Evolutionary conservation across 2,113 vertebrate species (phyloP).

Genomic region (Epinephelus cyanopodus): DNA sequence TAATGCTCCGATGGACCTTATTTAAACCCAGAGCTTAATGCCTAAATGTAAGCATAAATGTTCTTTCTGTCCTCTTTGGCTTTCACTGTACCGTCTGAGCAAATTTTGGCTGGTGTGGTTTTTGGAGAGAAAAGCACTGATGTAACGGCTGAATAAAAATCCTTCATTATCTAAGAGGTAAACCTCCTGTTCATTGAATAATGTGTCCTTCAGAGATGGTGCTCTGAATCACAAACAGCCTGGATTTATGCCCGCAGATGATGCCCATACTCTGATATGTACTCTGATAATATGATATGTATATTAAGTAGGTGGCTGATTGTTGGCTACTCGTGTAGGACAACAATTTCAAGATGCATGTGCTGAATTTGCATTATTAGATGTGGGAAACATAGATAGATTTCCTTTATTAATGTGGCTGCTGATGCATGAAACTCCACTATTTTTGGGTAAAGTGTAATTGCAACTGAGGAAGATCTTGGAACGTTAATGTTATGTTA

Average conservation of each 20-base stretch:
- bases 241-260: neutral
- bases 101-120: neutral
- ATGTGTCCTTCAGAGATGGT: conserved; percentile 9
- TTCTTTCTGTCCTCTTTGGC: conserved; percentile 6
- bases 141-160: conserved; percentile 1
- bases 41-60: neutral
- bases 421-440: neutral
- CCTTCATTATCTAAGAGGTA: neutral
- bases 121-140: neutral
- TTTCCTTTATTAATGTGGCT: neutral
- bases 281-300: conserved; percentile 4
- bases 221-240: conserved; percentile 14
- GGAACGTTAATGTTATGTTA: neutral
- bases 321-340: neutral
- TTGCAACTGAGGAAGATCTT: conserved; percentile 5
- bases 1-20: neutral
- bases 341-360: neutral
- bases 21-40: neutral
- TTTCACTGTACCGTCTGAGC: neutral
- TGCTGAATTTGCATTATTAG: neutral
- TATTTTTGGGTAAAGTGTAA: neutral
- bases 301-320: neutral
- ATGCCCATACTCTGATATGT: neutral
- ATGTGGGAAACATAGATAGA: neutral
- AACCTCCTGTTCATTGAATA: neutral